Conservation (phyloP, 2,797 vertebrate species). For the Gymnocypris eckloni region DNA sequence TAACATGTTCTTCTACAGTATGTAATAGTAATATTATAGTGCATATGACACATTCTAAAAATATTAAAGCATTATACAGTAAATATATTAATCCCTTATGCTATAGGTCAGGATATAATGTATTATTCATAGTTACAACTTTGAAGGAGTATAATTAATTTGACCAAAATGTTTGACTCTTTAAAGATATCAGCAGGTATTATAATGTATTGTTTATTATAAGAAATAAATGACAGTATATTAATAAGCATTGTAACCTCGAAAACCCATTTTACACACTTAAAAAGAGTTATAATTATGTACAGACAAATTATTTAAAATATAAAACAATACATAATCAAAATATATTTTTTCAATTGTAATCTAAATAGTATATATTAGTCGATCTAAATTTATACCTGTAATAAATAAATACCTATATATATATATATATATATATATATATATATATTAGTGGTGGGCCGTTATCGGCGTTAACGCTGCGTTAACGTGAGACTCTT, state of each 20-base stretch:
- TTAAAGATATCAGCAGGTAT: background rate
- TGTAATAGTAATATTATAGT: background rate
- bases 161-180: background rate
- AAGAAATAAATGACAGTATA: background rate
- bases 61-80: background rate
- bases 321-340: background rate
- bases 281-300: background rate
- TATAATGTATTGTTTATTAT: background rate
- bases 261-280: background rate
- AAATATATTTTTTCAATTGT: background rate
- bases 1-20: background rate
- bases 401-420: background rate
- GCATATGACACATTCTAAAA: background rate
- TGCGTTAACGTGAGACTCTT: no score
- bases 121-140: background rate
- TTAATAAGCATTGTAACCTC: background rate
- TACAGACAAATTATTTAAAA: background rate
- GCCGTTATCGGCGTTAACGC: no score
- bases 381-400: background rate
- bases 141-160: background rate
- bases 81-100: background rate
- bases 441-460: no score
- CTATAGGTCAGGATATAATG: background rate
- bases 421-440: no score
- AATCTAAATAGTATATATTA: background rate